These are phyloP conservation scores for Dinothrombium tinctorium DNA, from an alignment of 1,140 invertebrate genomes.

Conservation along the genomic window DNA sequence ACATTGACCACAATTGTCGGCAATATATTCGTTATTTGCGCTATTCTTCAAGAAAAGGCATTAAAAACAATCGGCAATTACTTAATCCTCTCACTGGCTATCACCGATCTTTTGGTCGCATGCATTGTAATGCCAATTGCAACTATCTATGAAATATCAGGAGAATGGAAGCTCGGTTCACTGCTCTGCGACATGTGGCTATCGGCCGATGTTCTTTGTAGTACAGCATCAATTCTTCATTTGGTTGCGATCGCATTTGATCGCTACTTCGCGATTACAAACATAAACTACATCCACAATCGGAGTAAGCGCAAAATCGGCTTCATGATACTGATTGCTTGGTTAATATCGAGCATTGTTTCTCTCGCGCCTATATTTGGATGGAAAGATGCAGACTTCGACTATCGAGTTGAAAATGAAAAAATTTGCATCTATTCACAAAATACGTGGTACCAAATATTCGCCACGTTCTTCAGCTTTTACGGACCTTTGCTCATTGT, in stretches of 20 bases:
- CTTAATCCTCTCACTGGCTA: slow-evolving; percentile 56
- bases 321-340: slow-evolving; percentile 66
- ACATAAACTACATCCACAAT: slow-evolving; percentile 78
- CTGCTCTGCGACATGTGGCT: slow-evolving; percentile 83
- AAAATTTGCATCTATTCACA: slow-evolving; percentile 77
- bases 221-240: slow-evolving; percentile 75
- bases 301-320: slow-evolving; percentile 56
- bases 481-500: slow-evolving; percentile 79
- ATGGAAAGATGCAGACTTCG: slow-evolving; percentile 63
- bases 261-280: slow-evolving; percentile 75
- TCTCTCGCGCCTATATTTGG: slow-evolving; percentile 62
- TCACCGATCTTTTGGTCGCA: slow-evolving; percentile 60
- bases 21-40: slow-evolving; percentile 84
- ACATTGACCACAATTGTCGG: slow-evolving; percentile 28
- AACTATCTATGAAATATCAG: slow-evolving; percentile 46
- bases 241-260: slow-evolving; percentile 74
- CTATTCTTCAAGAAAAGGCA: slow-evolving; percentile 64
- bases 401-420: slow-evolving; percentile 44
- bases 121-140: slow-evolving; percentile 63
- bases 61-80: slow-evolving; percentile 65
- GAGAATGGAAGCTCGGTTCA: slow-evolving; percentile 48
- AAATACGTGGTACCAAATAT: slow-evolving; percentile 52
- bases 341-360: slow-evolving; percentile 56
- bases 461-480: slow-evolving; percentile 75
- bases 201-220: slow-evolving; percentile 68